Evolutionary conservation across 1,140 invertebrate species (phyloP).

Genomic region (Hesperophylax magnus): DNA sequence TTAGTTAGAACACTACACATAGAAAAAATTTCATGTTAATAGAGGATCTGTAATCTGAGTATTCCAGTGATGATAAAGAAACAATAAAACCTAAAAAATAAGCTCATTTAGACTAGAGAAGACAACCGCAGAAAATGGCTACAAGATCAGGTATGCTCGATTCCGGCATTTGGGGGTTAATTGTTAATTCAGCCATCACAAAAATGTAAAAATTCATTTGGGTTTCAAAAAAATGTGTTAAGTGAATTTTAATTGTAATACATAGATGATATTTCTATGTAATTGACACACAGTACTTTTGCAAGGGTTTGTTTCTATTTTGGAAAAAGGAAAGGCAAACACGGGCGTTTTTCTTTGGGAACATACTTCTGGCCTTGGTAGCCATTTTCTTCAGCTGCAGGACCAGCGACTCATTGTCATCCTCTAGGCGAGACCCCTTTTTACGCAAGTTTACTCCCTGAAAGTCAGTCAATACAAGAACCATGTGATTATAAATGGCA

Average conservation of each 20-base stretch:
- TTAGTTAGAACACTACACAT: too few relatives aligned
- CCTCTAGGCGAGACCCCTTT: slow-evolving; percentile 89
- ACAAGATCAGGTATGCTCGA: slow-evolving; percentile 60
- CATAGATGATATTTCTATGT: not conserved
- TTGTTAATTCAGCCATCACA: slow-evolving; percentile 53
- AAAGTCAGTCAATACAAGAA: slow-evolving; percentile 61
- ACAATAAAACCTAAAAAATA: not conserved
- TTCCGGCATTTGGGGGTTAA: slow-evolving; percentile 38
- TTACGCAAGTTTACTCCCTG: slow-evolving; percentile 87
- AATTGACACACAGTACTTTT: slow-evolving; percentile 35
- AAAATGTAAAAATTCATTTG: slow-evolving; percentile 28
- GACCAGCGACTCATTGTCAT: slow-evolving; percentile 93
- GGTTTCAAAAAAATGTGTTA: slow-evolving; percentile 21
- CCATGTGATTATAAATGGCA: too few relatives aligned
- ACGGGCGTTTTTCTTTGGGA: slow-evolving; percentile 45
- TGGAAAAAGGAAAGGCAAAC: slow-evolving; percentile 13
- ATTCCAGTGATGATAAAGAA: not conserved
- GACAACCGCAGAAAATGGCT: slow-evolving; percentile 73
- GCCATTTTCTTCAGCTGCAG: slow-evolving; percentile 96
- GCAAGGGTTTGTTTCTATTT: not conserved
- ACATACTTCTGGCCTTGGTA: slow-evolving; percentile 84
- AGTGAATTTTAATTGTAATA: not conserved
- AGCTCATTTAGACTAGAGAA: slow-evolving; percentile 41
- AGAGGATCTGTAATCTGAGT: not conserved
- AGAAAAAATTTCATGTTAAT: not conserved